These are phyloP conservation scores for Limenitis camilla DNA, from an alignment of 2,888 invertebrate genomes.

Conservation along the genomic window DNA sequence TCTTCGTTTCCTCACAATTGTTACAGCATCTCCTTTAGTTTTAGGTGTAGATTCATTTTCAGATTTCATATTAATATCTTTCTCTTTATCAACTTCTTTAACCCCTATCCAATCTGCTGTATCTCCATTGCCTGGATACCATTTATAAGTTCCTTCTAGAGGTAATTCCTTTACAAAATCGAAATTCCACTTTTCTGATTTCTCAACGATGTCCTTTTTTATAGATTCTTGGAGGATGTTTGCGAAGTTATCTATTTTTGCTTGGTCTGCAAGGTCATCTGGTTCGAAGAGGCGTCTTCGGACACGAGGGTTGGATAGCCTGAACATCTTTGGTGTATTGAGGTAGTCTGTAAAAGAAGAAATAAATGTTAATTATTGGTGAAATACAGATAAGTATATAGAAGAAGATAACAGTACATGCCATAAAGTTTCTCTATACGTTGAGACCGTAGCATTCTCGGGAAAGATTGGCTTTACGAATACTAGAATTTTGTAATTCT, in stretches of 20 bases:
- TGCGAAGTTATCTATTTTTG: constrained; percentile 39
- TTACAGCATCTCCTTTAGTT: constrained; percentile 27
- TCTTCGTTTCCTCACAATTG: constrained; percentile 29
- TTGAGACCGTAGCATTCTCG: too few relatives aligned
- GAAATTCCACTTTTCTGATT: constrained; percentile 69
- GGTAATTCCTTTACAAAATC: constrained; percentile 69
- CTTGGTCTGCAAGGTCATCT: constrained; percentile 40
- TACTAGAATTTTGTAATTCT: too few relatives aligned
- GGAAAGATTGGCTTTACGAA: too few relatives aligned
- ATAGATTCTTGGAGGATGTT: constrained; percentile 44
- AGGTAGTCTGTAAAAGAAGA: constrained; percentile 44
- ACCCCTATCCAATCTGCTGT: constrained; percentile 36
- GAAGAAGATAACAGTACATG: not conserved
- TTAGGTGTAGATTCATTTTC: constrained; percentile 44
- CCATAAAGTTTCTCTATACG: too few relatives aligned
- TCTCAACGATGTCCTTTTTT: constrained; percentile 35
- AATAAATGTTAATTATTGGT: constrained; percentile 1
- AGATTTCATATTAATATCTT: constrained; percentile 28
- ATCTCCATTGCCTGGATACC: constrained; percentile 49
- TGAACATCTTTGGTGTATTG: constrained; percentile 39
- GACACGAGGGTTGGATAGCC: constrained; percentile 42
- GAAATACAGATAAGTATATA: not conserved
- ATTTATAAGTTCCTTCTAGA: constrained; percentile 60
- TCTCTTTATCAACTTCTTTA: constrained; percentile 21
- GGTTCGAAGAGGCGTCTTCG: constrained; percentile 55